Evolutionary conservation across 2,797 vertebrate species (phyloP), one percentile per base, ranked within the genome.

Genomic region (Craterocephalus amniculus): DNA sequence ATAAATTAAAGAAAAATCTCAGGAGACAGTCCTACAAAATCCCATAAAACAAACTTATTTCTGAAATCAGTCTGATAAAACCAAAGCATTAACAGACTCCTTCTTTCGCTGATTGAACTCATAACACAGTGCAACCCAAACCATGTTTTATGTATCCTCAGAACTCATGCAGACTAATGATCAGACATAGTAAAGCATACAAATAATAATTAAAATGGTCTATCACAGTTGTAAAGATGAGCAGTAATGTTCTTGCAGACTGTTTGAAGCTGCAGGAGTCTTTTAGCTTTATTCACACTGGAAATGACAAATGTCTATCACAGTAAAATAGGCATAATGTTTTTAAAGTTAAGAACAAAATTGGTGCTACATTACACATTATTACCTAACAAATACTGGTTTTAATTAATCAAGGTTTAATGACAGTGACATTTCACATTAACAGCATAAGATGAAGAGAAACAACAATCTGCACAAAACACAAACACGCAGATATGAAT

Each of bases 341-440:
- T 74, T 60, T 74, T 74, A 70, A 74, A 77, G 54, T 83, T n/a
- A 74, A 72, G 69, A 85, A 78, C 51, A 75, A 80, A 78, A 69
- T 80, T 34, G 63, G 61, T 85, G 85, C 88, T 90, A 90, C 84
- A 74, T 83, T 69, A 83, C 65, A 88, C 57, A 80, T 60, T 78
- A 69, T 76, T 81, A 81, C 71, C 75, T 68, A 91, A 85, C 76
- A 87, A 65, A 80, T 71, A 73, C 36, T 32, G 62, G 59, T 56
- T 85, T 66, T 57, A 38, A 45, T 76, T 66, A 67, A 70, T 49
- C 70, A 64, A 70, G 61, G 60, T 70, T 76, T 58, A 63, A 73
- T 65, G 43, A 26, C 16, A 64, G 34, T 24, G 70, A 85, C 61
- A 70, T 67, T 54, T 62, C 58, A 81, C 60, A 77, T 61, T 57